These are phyloP conservation scores for Mystacides longicornis DNA, from an alignment of 2,888 invertebrate species.

Conservation along the genomic window DNA sequence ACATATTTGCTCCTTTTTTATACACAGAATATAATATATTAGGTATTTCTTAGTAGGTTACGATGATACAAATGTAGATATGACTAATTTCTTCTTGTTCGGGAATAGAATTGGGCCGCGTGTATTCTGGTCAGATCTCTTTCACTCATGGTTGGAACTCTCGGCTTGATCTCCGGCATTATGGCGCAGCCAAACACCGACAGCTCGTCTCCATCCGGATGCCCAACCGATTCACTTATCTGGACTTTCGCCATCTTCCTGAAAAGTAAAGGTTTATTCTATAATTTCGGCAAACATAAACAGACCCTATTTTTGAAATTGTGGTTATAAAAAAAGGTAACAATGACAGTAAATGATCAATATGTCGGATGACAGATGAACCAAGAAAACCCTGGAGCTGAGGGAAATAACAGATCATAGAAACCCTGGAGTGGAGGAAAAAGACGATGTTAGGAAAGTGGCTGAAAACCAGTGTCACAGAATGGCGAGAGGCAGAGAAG, in stretches of 20 bases:
- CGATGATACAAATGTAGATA: too few species aligned
- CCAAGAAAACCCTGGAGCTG: too few species aligned
- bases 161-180: constrained; percentile 49
- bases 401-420: not conserved
- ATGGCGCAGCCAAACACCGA: constrained; percentile 51
- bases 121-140: constrained; percentile 43
- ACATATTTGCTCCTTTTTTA: too few species aligned
- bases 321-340: too few species aligned
- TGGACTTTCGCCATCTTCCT: constrained; percentile 24
- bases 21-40: too few species aligned
- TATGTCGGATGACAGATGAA: too few species aligned
- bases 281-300: too few species aligned
- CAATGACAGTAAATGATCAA: too few species aligned
- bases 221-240: constrained; percentile 18
- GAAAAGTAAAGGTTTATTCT: constrained; percentile 6
- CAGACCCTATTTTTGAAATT: too few species aligned
- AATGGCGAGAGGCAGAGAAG: too few species aligned
- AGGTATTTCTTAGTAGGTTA: too few species aligned
- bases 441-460: not conserved
- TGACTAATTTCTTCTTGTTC: constrained; percentile 15
- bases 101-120: constrained; percentile 32
- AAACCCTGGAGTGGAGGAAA: not conserved
- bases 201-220: constrained; percentile 30
- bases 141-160: constrained; percentile 52
- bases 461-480: too few species aligned